These are phyloP conservation scores for Apostichopus parvimensis DNA, from an alignment of 35 echinoderm and acorn worm species.

Conservation along the genomic window DNA sequence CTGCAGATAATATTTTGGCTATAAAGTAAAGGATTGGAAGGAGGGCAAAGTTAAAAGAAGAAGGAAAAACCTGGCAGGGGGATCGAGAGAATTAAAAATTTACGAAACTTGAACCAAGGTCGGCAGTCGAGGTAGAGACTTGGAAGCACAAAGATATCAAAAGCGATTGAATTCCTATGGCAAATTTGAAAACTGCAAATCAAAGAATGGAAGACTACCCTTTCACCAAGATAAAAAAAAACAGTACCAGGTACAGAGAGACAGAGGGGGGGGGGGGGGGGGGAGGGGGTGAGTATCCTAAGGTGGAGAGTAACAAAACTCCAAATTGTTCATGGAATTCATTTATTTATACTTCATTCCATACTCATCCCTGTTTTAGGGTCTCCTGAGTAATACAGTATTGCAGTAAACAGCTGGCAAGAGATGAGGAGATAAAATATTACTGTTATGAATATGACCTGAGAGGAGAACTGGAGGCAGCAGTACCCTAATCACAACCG, in stretches of 20 bases:
- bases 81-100: too few relatives aligned
- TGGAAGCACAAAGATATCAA: background rate
- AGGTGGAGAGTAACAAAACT: background rate
- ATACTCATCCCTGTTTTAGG: conserved; percentile 3
- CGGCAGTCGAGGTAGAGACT: too few relatives aligned
- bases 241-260: too few relatives aligned
- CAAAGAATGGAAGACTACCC: background rate
- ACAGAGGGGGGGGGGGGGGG: background rate
- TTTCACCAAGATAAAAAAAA: background rate
- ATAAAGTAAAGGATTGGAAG: too few relatives aligned
- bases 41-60: too few relatives aligned
- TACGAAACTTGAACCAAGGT: too few relatives aligned
- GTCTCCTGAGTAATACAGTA: background rate
- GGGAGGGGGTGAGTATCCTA: too few relatives aligned
- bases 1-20: too few relatives aligned
- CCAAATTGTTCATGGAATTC: background rate
- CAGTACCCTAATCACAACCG: too few relatives aligned
- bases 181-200: background rate
- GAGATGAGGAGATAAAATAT: background rate
- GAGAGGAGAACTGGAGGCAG: too few relatives aligned
- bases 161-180: background rate
- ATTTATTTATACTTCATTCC: background rate
- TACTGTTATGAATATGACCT: too few relatives aligned
- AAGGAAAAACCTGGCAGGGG: too few relatives aligned
- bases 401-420: conserved; percentile 36